Base-by-base conservation (phyloP, 2,113 vertebrate species). In the Pangasianodon gigas region DNA sequence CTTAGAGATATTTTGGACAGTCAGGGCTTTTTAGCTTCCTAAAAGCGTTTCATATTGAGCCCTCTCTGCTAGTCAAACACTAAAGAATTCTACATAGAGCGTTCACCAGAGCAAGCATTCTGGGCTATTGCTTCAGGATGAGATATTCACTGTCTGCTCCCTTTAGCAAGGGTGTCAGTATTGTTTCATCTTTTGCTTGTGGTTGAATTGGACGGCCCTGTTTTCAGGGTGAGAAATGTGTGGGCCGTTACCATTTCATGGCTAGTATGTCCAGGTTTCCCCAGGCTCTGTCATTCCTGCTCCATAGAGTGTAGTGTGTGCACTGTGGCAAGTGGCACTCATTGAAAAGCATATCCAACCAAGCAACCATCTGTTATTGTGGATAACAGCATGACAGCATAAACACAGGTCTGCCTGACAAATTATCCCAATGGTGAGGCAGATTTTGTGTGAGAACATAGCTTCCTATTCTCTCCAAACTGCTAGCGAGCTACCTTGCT, bases 361-460 rank as follows among this genome's bases (percentile, higher is more conserved):
- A 91, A 88, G 91, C 86, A 82, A 88, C 91, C 91, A 92, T 92
- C 91, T 91, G 91, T 91, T 80, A 90, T 58, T 80, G 87, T 24
- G 58, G 62, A 90, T 89, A 85, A 88, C 88, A 91, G 88, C 74
- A 60, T 77, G 86, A 88, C 74, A 71, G 58, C 69, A 87, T 74
- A 87, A 87, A 88, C 37, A 89, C 77, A 79, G 84, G 69, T 74
- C 84, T 90, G 52, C 54, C 65, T 62, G 54, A 69, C 82, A 65
- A 83, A 88, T 90, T 86, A 90, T 88, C 44, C 51, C 10, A 16
- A 85, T 62, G 46, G 51, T n/a, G 41, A 69, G 21, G 56, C 52
- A 77, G 84, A 75, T 46, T 32, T 58, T 84, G 26, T 46, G 7
- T 51, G 51, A 29, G 32, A 48, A 67, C 0, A 14, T 88, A 32